Evolutionary conservation across 2,888 invertebrate species (phyloP), one percentile per base, ranked within the genome.

Genomic region (Parthenolecanium corni): DNA sequence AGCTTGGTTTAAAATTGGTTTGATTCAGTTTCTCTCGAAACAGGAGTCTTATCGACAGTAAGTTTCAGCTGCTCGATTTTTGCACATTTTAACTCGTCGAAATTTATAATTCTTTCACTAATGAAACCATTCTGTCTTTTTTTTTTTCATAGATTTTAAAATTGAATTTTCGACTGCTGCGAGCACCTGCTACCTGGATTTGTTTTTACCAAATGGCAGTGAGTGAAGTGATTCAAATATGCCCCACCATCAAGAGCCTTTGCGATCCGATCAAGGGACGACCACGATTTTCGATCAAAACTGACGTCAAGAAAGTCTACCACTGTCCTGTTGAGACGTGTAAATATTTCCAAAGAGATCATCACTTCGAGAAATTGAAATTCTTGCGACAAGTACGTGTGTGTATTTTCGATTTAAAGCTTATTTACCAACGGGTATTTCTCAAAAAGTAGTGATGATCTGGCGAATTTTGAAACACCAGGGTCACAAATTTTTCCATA

Each of bases 311-410:
- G 31, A 58, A 58, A 58, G 47, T 58, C 12, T 58, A 58, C 16
- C 58, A 58, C 18, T 58, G 58, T 38, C 58, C 58, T n/a, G 49
- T 58, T 21, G 47, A 58, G 23, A 31, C 58, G 9, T 58, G 58
- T 11, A 58, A 58, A 23, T 58, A 58, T 11, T 58, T 47, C 58
- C 25, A 49, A 49, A 31, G 36, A 16, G 47, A 47, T 9, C 38
- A 21, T 16, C 38, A 36, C n/a, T 58, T 58, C 16, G 38, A 58
- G n/a, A 58, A 58, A 23, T 36, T 49, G n/a, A 58, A 58, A 36
- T 58, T 58, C 14, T 38, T 58, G 0, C 47, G 47, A 58, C 58
- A 58, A 36, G 58, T 58, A 38, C 47, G 36, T 12, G 24, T 11
- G 11, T 18, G 12, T 20, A 20, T 2, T 14, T 20, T 20, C 20